Percentiles rank a stretch among this genome's conserved stretches.
Conservation (phyloP, 2,113 vertebrate species). For the Podiceps cristatus region DNA sequence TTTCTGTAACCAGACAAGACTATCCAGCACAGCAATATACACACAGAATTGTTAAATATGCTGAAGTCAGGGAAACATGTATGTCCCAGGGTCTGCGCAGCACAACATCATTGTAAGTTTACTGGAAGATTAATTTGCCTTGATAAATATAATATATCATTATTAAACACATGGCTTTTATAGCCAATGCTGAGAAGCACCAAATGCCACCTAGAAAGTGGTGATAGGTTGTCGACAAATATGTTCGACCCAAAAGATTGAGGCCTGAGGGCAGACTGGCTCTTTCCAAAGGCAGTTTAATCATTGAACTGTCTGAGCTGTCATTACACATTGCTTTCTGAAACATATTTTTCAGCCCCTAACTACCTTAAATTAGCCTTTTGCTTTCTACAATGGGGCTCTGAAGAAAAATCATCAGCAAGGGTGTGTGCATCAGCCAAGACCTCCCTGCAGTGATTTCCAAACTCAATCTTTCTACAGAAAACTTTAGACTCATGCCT, state of each 20-base stretch:
- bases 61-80: neutral
- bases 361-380: constrained; percentile 41
- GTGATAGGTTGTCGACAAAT: constrained; percentile 8
- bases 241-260: neutral
- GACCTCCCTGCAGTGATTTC: neutral
- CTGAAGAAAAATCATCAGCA: neutral
- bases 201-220: neutral
- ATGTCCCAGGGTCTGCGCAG: neutral
- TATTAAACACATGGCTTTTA: neutral
- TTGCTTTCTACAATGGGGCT: neutral
- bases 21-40: neutral
- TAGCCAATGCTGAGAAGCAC: neutral
- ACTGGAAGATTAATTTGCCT: neutral
- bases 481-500: neutral
- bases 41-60: neutral
- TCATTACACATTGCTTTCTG: neutral
- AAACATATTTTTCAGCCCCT: neutral
- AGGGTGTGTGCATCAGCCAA: neutral
- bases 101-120: neutral
- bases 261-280: neutral
- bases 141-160: neutral
- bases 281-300: neutral
- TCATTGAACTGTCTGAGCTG: neutral
- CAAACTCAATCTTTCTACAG: neutral
- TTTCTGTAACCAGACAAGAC: neutral